Evolutionary conservation across 2,797 vertebrate genomes (phyloP), one percentile per base, ranked within the genome.

Genomic region (Valencia hispanica): DNA sequence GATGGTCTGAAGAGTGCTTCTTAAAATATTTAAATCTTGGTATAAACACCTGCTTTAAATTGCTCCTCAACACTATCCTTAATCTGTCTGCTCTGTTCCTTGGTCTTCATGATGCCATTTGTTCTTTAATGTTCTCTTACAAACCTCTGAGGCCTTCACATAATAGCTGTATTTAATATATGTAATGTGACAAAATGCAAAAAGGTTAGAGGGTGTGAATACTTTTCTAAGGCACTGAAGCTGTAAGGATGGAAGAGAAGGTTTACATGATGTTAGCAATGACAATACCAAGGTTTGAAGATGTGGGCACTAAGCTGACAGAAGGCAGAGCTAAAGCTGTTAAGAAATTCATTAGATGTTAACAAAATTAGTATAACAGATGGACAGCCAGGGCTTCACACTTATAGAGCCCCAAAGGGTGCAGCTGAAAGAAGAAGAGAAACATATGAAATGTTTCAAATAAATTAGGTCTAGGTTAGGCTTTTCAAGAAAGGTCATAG

Each of bases 401-500:
- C 15, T 32, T 9, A 61, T 14, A 32, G 12, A 34, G 17, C 57
- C n/a, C 57, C 18, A 61, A 32, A 61, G 15, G 7, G 6, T 32
- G 30, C 57, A 61, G 6, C 57, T 34, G 17, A 61, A 61, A 32
- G 1, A 61, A 59, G 27, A 11, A 12, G 45, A n/a, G n/a, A 32
- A 59, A 59, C 32, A 2, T 32, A 18, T 59, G 17, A 32, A 59
- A 7, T 32, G 57, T 34, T 57, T 61, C 14, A 34, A 20, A 18
- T 61, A 18, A 34, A 30, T 61, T 61, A 32, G 27, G 57, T 9
- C 57, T 34, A 17, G 57, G 30, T 61, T 61, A 32, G 55, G 84
- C 83, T 83, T 73, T 84, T 75, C 47, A 79, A 85, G 81, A 74
- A 79, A 75, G 86, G 81, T 84, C 81, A 87, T 77, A 75, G 32